phyloP scores from a whole-genome alignment of 2,797 vertebrate species.

The Malacoraja senta region DNA sequence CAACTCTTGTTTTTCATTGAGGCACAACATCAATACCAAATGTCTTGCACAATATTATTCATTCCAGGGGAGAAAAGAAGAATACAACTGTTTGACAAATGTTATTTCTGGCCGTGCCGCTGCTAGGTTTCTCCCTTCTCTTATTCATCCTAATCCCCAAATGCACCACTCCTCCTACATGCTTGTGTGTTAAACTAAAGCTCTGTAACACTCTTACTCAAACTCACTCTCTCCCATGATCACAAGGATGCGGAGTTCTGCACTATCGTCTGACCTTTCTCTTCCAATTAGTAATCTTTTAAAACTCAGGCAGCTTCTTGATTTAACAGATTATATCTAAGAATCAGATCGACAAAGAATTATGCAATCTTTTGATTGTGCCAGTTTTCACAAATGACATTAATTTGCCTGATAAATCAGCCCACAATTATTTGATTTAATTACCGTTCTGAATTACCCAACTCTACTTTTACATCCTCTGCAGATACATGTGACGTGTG shows the following conservation, averaged over 20 bases:
- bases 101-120: background rate
- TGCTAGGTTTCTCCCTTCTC: background rate
- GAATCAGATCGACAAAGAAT: no score
- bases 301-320: constrained; percentile 7
- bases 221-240: background rate
- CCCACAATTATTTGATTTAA: background rate
- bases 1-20: background rate
- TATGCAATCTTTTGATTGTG: background rate
- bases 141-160: background rate
- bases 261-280: background rate
- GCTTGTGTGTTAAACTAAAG: background rate
- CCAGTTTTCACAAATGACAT: background rate
- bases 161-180: background rate
- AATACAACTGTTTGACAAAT: background rate
- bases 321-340: background rate
- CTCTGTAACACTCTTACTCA: background rate
- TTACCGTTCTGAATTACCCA: background rate
- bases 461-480: background rate
- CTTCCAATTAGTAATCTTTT: background rate
- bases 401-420: background rate
- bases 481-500: background rate
- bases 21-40: background rate
- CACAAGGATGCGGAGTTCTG: background rate
- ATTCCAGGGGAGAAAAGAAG: background rate
- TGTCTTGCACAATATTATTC: background rate